Conservation (phyloP, 64 coral and sea anemone genomes). For the Dendronephthya gigantea region DNA sequence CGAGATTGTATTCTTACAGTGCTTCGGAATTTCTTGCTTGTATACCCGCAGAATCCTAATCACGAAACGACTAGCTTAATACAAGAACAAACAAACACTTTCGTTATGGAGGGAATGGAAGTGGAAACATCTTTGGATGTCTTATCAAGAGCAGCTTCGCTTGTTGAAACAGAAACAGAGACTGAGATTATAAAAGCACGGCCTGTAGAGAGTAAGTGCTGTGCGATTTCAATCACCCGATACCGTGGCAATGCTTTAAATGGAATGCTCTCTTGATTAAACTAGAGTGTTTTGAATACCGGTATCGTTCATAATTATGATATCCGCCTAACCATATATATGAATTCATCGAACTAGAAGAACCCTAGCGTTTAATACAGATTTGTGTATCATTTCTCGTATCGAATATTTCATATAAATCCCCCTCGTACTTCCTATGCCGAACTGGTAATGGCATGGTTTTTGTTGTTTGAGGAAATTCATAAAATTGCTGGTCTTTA, state of each 20-base stretch:
- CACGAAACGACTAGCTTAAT: neutral
- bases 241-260: neutral
- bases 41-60: neutral
- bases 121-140: slow-evolving; percentile 11
- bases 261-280: neutral
- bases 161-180: slow-evolving; percentile 10
- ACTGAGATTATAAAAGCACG: neutral
- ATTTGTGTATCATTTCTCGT: no score
- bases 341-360: neutral
- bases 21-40: slow-evolving; percentile 9
- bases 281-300: neutral
- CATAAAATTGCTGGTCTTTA: neutral
- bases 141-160: slow-evolving; percentile 1
- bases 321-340: neutral
- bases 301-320: neutral
- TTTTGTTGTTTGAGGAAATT: neutral
- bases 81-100: neutral
- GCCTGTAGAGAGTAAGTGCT: neutral
- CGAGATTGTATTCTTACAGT: neutral
- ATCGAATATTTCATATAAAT: no score
- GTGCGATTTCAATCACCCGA: neutral
- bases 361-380: neutral
- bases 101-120: neutral
- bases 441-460: no score
- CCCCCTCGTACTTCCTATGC: no score